A percentile compares a stretch with the other conserved stretches of the same genome.
Evolutionary conservation across 2,797 vertebrate genomes (phyloP).

Genomic region (Acipenser transmontanus): DNA sequence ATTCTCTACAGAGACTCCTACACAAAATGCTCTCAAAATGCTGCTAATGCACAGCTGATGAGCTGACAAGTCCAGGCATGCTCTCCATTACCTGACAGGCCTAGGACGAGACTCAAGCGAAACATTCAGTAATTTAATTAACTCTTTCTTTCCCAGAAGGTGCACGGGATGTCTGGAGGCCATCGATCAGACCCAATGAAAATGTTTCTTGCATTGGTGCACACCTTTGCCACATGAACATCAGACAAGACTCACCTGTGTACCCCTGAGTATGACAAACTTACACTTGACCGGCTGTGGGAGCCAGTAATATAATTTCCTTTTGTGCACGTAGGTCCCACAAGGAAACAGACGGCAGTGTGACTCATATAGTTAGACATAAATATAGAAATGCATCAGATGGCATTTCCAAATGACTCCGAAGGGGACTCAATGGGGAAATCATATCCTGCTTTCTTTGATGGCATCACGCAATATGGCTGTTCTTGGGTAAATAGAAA

Average conservation of each 20-base stretch:
- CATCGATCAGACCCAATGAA: slow-evolving; percentile 22
- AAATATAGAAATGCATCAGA: slow-evolving; percentile 10
- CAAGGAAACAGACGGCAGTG: neutral
- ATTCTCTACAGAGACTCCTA: neutral
- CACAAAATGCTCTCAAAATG: slow-evolving; percentile 27
- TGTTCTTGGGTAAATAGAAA: neutral
- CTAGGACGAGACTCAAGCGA: slow-evolving; percentile 43
- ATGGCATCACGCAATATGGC: neutral
- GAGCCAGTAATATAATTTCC: slow-evolving; percentile 6
- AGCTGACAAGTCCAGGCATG: slow-evolving; percentile 74
- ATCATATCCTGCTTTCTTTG: slow-evolving; percentile 8
- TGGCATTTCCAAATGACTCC: slow-evolving; percentile 8
- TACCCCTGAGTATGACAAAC: neutral
- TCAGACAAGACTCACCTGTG: slow-evolving; percentile 11
- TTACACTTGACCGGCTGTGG: slow-evolving; percentile 12
- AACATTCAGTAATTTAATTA: slow-evolving; percentile 68
- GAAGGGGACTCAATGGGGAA: slow-evolving; percentile 10
- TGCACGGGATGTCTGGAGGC: slow-evolving; percentile 23
- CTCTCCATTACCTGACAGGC: slow-evolving; percentile 60
- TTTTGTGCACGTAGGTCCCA: slow-evolving; percentile 9
- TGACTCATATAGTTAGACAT: slow-evolving; percentile 9
- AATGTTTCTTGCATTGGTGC: slow-evolving; percentile 23
- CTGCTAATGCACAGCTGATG: slow-evolving; percentile 28
- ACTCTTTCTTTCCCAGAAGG: slow-evolving; percentile 53
- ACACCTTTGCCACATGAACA: slow-evolving; percentile 10